These are phyloP conservation scores for Emmelina monodactyla DNA, from an alignment of 2,888 invertebrate species.

Conservation along the genomic window DNA sequence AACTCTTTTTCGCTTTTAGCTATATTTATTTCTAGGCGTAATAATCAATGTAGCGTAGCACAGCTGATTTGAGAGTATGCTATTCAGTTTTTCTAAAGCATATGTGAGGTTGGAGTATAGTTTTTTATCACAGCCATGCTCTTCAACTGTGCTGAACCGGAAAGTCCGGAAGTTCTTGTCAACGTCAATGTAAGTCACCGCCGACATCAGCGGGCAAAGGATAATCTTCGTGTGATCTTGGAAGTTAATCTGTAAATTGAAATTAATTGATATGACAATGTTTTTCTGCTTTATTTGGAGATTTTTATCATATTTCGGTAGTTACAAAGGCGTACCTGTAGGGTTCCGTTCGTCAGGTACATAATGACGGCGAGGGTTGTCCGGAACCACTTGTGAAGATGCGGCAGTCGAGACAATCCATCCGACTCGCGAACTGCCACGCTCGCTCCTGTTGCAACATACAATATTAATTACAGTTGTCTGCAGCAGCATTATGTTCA, in stretches of 20 bases:
- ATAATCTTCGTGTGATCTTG: constrained; percentile 99
- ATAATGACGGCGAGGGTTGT: constrained; percentile 96
- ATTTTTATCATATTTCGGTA: neutral
- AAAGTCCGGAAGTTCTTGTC: constrained; percentile 93
- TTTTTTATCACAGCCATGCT: constrained; percentile 84
- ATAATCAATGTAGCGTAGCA: too few relatives aligned
- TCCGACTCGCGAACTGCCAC: constrained; percentile 84
- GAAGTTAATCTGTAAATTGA: constrained; percentile 83
- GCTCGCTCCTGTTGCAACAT: constrained; percentile 79
- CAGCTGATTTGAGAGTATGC: constrained; percentile 71
- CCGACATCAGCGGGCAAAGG: constrained; percentile 96
- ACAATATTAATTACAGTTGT: too few relatives aligned
- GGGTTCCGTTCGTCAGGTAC: constrained; percentile 96
- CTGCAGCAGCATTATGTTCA: too few relatives aligned
- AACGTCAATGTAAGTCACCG: constrained; percentile 94
- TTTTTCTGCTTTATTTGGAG: neutral
- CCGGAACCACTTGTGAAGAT: constrained; percentile 96
- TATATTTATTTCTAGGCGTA: too few relatives aligned
- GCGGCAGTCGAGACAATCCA: constrained; percentile 91
- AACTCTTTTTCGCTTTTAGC: too few relatives aligned
- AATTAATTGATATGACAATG: neutral
- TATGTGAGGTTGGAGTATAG: constrained; percentile 84
- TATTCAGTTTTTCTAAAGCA: constrained; percentile 77
- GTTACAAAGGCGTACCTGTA: constrained; percentile 73
- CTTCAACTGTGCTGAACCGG: constrained; percentile 82